These are phyloP conservation scores for Panonychus citri DNA, from an alignment of 1,140 invertebrate genomes.

Conservation along the genomic window DNA sequence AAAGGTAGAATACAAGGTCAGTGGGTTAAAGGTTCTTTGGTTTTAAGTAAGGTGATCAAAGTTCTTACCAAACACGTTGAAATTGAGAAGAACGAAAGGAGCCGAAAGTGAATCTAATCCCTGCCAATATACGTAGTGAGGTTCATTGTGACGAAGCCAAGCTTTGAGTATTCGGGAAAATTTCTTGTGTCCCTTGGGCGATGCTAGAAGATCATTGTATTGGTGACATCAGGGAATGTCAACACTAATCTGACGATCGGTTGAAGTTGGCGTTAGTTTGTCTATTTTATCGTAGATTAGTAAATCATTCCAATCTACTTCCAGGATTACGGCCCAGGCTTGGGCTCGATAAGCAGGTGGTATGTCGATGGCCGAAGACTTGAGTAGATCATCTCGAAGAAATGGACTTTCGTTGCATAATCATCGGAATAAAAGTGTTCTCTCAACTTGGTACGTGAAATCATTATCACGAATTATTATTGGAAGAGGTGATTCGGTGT, in stretches of 20 bases:
- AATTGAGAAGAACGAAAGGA: constrained; percentile 87
- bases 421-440: constrained; percentile 22
- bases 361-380: constrained; percentile 69
- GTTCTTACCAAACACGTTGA: no score
- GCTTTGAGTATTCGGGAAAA: constrained; percentile 85
- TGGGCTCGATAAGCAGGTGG: constrained; percentile 64
- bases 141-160: constrained; percentile 77
- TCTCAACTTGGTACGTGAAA: constrained; percentile 21
- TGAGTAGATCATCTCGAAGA: constrained; percentile 47
- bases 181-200: constrained; percentile 65
- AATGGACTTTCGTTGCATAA: constrained; percentile 38
- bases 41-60: no score
- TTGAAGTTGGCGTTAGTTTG: constrained; percentile 76
- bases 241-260: constrained; percentile 76
- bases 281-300: constrained; percentile 55
- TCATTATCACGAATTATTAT: constrained; percentile 15
- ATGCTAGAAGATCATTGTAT: constrained; percentile 87
- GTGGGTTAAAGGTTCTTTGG: no score
- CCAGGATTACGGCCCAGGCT: constrained; percentile 76
- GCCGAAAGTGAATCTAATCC: constrained; percentile 91
- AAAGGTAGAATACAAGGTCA: no score
- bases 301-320: constrained; percentile 28
- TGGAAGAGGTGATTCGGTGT: constrained; percentile 1
- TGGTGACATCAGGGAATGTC: constrained; percentile 98
- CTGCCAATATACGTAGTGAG: constrained; percentile 93